A percentile compares a stretch with the other conserved stretches of the same genome.
Evolutionary conservation across 1,140 invertebrate genomes (phyloP).

Genomic region (Polypedilum pembai): DNA sequence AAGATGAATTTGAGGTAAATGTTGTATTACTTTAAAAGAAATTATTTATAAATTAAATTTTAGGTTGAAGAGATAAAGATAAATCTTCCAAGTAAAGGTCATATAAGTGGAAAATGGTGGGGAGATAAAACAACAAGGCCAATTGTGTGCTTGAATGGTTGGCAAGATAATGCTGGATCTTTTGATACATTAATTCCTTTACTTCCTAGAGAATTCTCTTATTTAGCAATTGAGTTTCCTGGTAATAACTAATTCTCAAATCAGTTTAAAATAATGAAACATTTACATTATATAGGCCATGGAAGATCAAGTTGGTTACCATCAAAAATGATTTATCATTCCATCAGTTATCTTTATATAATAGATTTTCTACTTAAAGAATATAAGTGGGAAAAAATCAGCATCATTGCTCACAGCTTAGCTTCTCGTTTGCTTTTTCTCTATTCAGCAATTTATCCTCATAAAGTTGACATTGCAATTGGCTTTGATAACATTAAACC

Average conservation of each 20-base stretch:
- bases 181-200: constrained; percentile 56
- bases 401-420: constrained; percentile 54
- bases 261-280: too few relatives aligned
- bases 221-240: constrained; percentile 58
- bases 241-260: too few relatives aligned
- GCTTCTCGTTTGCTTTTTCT: constrained; percentile 48
- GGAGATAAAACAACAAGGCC: constrained; percentile 50
- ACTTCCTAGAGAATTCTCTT: constrained; percentile 46
- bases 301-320: constrained; percentile 21
- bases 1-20: not conserved
- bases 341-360: constrained; percentile 34
- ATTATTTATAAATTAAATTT: not conserved
- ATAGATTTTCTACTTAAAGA: not conserved
- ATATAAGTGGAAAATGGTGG: constrained; percentile 43
- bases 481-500: constrained; percentile 46
- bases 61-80: not conserved
- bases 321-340: not conserved
- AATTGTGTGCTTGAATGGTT: constrained; percentile 59
- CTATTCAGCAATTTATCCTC: constrained; percentile 48
- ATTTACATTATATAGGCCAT: not conserved
- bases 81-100: constrained; percentile 36
- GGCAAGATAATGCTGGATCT: constrained; percentile 60
- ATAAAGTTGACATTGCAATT: constrained; percentile 51
- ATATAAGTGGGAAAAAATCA: constrained; percentile 51
- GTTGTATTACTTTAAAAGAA: too few relatives aligned